Conservation (phyloP, 2,113 vertebrate species). For the Junco hyemalis region DNA sequence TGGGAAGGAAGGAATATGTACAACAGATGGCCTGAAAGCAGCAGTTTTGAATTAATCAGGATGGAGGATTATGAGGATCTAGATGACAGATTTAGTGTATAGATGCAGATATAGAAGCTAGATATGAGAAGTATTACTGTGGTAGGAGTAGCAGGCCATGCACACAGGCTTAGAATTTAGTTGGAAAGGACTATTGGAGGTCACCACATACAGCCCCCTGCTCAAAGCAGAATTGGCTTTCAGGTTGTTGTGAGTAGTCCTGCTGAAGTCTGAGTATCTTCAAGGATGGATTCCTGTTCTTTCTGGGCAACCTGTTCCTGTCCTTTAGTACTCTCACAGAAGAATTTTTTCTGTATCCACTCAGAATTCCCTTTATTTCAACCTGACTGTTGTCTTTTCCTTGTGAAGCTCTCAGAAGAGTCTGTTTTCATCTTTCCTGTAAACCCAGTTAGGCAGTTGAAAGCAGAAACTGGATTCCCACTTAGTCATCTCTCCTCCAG, state of each 20-base stretch:
- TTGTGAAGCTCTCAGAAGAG: background rate
- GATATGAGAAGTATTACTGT: background rate
- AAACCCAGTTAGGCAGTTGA: background rate
- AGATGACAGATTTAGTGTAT: conserved; percentile 48
- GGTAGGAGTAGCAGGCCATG: background rate
- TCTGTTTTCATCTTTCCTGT: background rate
- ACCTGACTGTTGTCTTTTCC: background rate
- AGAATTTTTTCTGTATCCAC: background rate
- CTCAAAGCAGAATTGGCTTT: background rate
- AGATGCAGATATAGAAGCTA: conserved; percentile 26
- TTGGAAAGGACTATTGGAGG: background rate
- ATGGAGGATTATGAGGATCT: conserved; percentile 36
- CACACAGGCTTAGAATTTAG: background rate
- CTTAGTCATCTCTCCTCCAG: background rate
- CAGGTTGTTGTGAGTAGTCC: background rate
- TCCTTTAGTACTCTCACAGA: background rate
- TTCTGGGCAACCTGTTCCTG: background rate
- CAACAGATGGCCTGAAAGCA: conserved; percentile 54
- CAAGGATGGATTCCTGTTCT: background rate
- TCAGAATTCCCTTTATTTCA: background rate
- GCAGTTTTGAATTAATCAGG: conserved; percentile 48
- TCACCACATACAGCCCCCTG: background rate
- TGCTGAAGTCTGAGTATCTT: background rate
- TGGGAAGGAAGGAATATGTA: background rate
- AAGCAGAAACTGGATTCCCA: background rate